phyloP scores from a whole-genome alignment of 2,888 invertebrate genomes.

The Norana najaformis region DNA sequence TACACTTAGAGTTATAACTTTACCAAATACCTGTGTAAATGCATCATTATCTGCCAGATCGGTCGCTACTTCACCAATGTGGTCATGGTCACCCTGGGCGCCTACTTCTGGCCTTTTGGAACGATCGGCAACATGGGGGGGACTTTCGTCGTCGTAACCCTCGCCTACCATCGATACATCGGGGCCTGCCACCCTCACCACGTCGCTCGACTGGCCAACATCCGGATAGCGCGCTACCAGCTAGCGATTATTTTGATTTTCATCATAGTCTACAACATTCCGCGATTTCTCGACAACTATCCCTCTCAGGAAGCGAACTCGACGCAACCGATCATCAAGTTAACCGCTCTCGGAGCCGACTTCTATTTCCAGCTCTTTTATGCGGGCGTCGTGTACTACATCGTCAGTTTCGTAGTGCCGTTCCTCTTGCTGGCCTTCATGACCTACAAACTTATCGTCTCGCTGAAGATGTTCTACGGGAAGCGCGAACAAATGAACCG shows the following conservation, averaged over 20 bases:
- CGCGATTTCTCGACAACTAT: neutral
- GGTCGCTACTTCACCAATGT: neutral
- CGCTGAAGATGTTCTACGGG: conserved; percentile 20
- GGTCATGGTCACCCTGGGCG: neutral
- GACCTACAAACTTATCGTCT: neutral
- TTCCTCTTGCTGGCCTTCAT: conserved; percentile 17
- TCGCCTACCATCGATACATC: conserved; percentile 20
- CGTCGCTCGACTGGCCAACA: conserved; percentile 14
- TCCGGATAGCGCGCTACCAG: neutral
- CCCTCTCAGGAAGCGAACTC: neutral
- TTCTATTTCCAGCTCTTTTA: conserved; percentile 14
- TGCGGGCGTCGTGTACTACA: neutral
- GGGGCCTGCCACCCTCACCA: conserved; percentile 21
- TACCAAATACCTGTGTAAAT: too few species aligned
- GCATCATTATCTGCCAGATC: neutral
- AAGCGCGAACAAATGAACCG: conserved; percentile 21
- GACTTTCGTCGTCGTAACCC: neutral
- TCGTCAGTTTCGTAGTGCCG: neutral
- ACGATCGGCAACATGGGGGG: conserved; percentile 7
- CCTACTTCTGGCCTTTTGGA: neutral
- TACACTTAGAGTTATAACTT: too few species aligned
- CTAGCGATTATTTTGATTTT: neutral
- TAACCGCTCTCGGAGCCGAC: neutral
- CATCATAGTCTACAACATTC: neutral
- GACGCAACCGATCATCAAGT: neutral